These are phyloP conservation scores for Ifrita kowaldi DNA, from an alignment of 2,113 vertebrate species.

Conservation along the genomic window DNA sequence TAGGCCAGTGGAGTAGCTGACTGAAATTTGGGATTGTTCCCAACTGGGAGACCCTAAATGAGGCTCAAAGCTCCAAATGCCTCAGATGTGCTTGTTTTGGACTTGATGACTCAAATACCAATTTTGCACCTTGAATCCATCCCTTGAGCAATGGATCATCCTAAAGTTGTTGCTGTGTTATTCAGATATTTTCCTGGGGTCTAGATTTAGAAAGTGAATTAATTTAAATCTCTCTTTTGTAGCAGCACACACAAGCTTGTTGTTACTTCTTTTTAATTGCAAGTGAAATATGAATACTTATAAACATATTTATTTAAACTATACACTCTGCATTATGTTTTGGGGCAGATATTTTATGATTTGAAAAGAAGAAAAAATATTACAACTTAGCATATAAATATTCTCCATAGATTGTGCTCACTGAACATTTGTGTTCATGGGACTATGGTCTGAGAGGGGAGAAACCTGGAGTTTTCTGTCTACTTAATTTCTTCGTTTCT, in stretches of 20 bases:
- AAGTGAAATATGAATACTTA: background rate
- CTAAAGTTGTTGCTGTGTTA: background rate
- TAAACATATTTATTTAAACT: background rate
- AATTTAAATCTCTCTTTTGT: background rate
- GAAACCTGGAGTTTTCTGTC: background rate
- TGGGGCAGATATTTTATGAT: background rate
- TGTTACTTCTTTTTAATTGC: background rate
- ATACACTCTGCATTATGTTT: background rate
- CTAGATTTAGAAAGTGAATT: background rate
- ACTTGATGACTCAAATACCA: background rate
- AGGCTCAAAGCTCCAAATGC: background rate
- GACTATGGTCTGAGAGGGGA: background rate
- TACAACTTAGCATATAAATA: background rate
- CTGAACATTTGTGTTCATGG: background rate
- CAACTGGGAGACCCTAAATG: background rate
- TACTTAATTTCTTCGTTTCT: background rate
- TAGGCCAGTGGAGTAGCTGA: fast-evolving
- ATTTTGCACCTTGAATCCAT: background rate
- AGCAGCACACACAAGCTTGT: background rate
- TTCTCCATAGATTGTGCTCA: fast-evolving
- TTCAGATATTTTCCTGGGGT: background rate
- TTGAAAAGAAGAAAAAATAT: background rate
- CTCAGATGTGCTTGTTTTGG: background rate
- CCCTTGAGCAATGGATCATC: background rate
- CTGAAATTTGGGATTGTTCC: background rate